phyloP scores from a whole-genome alignment of 2,797 vertebrate genomes.

The Yasuhikotakia modesta region DNA sequence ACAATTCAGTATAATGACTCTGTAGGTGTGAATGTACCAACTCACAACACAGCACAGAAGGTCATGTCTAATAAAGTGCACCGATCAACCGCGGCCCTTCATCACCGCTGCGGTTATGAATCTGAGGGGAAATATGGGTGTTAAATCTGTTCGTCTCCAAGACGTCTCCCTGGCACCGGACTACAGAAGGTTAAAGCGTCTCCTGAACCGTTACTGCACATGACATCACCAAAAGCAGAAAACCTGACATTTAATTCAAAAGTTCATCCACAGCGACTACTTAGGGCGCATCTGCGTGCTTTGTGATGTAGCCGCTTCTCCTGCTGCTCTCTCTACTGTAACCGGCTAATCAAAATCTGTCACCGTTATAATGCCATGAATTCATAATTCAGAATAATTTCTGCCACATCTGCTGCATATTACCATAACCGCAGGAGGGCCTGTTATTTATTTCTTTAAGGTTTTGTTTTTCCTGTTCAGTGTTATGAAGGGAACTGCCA shows the following conservation, averaged over 20 bases:
- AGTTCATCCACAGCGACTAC: constrained; percentile 34
- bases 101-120: constrained; percentile 41
- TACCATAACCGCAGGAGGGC: constrained; percentile 65
- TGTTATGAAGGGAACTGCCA: constrained; percentile 27
- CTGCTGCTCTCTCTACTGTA: constrained; percentile 48
- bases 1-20: not conserved
- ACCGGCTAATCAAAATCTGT: constrained; percentile 63
- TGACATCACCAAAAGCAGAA: constrained; percentile 28
- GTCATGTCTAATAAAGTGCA: constrained; percentile 56
- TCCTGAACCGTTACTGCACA: constrained; percentile 53
- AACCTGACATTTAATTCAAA: constrained; percentile 45
- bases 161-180: constrained; percentile 52
- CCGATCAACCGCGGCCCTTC: constrained; percentile 60
- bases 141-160: constrained; percentile 35
- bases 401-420: constrained; percentile 67
- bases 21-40: not conserved
- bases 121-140: constrained; percentile 61
- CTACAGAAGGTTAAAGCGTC: constrained; percentile 53
- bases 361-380: constrained; percentile 58
- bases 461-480: constrained; percentile 52
- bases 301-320: constrained; percentile 51
- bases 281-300: constrained; percentile 35
- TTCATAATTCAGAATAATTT: constrained; percentile 58
- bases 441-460: constrained; percentile 61
- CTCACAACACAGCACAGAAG: constrained; percentile 36